phyloP scores from a whole-genome alignment of 2,888 invertebrate genomes.

The Dryobotodes eremita region DNA sequence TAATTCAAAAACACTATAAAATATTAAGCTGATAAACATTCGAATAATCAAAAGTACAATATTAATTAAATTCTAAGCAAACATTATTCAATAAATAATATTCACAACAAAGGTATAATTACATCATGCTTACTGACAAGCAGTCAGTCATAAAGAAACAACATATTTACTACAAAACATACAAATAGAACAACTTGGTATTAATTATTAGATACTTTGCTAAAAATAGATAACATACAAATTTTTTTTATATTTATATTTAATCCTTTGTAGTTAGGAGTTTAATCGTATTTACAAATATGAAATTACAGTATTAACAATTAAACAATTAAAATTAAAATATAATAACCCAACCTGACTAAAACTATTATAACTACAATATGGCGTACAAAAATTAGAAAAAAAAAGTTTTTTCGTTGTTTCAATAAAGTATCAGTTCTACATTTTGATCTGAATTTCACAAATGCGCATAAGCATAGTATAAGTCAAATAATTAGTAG shows the following conservation, averaged over 20 bases:
- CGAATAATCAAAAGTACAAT: background rate
- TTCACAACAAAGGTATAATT: conserved; percentile 28
- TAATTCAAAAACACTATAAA: background rate
- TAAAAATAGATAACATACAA: background rate
- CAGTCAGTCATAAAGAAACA: conserved; percentile 16
- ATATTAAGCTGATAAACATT: background rate
- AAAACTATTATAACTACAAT: no score
- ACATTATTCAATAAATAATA: conserved; percentile 14
- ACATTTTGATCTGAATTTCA: background rate
- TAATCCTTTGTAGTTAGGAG: no score
- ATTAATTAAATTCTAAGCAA: conserved; percentile 14
- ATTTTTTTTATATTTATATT: no score
- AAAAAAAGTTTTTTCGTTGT: background rate
- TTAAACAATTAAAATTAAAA: no score
- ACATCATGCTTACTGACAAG: conserved; percentile 22
- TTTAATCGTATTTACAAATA: no score
- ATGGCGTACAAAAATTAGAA: no score
- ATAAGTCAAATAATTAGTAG: background rate
- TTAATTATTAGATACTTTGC: background rate
- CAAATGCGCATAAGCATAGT: background rate
- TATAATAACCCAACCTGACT: no score
- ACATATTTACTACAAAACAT: conserved; percentile 15
- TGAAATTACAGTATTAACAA: no score
- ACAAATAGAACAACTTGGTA: conserved; percentile 9
- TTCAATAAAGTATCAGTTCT: background rate